phyloP scores from a whole-genome alignment of 2,113 vertebrate species.

The Piaya cayana region DNA sequence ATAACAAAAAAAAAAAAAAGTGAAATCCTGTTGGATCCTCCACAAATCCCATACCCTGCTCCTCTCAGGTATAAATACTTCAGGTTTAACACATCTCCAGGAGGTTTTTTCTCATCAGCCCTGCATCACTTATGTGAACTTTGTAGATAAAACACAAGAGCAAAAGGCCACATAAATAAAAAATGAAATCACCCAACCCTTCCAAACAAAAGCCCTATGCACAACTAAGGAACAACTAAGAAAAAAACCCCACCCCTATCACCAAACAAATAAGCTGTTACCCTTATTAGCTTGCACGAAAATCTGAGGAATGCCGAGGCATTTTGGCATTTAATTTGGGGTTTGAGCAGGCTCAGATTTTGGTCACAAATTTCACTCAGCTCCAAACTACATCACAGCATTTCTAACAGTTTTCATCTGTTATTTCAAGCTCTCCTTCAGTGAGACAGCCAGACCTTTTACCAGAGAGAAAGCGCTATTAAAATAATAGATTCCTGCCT shows the following conservation, averaged over 20 bases:
- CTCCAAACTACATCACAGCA: conserved; percentile 1
- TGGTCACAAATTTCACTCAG: background rate
- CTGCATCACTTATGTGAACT: background rate
- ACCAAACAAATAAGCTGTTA: background rate
- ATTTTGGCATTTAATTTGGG: background rate
- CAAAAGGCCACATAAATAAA: background rate
- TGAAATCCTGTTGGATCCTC: background rate
- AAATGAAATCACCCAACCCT: background rate
- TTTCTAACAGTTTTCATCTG: conserved; percentile 24
- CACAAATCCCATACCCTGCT: background rate
- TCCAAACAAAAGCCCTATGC: background rate
- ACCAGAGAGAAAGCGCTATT: background rate
- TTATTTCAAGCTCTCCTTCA: conserved; percentile 28
- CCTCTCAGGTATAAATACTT: background rate
- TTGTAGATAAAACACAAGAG: background rate
- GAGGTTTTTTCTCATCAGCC: background rate
- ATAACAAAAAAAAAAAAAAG: background rate
- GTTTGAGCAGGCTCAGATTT: background rate
- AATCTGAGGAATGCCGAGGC: background rate
- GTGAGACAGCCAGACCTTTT: conserved; percentile 34
- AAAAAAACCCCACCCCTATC: background rate
- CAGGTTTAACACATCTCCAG: background rate
- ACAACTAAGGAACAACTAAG: background rate
- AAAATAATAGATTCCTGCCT: conserved; percentile 35
- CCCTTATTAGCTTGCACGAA: background rate